Percentiles rank a stretch among this genome's conserved stretches.
Evolutionary conservation across 2,888 invertebrate species (phyloP).

Genomic region (Opisthograptis luteolata): DNA sequence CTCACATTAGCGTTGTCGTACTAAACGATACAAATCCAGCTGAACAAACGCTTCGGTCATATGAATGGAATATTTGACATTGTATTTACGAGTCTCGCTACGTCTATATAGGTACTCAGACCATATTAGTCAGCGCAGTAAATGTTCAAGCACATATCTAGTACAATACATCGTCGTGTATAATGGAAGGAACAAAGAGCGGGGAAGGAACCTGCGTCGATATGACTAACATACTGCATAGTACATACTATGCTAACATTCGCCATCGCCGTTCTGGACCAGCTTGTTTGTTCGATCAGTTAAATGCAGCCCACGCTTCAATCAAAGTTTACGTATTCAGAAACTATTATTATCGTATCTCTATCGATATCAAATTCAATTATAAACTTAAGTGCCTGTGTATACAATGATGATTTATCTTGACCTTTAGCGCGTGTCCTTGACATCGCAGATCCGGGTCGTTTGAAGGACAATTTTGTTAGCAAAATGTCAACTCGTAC

Average conservation of each 20-base stretch:
- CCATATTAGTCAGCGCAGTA: slow-evolving; percentile 30
- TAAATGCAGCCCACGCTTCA: slow-evolving; percentile 43
- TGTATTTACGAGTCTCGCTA: slow-evolving; percentile 38
- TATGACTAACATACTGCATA: slow-evolving; percentile 57
- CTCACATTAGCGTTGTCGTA: slow-evolving; percentile 45
- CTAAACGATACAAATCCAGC: slow-evolving; percentile 42
- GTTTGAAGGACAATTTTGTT: slow-evolving; percentile 31
- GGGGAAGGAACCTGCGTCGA: slow-evolving; percentile 42
- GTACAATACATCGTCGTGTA: slow-evolving; percentile 4
- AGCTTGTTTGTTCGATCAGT: slow-evolving; percentile 44
- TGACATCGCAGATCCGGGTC: slow-evolving; percentile 36
- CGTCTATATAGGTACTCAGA: slow-evolving; percentile 13
- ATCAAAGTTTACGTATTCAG: slow-evolving; percentile 38
- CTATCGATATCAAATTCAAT: slow-evolving; percentile 21
- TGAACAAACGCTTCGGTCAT: slow-evolving; percentile 43
- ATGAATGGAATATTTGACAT: slow-evolving; percentile 67
- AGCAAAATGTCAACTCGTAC: background rate
- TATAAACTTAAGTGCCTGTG: slow-evolving; percentile 9
- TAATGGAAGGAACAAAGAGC: slow-evolving; percentile 40
- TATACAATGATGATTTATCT: slow-evolving; percentile 15
- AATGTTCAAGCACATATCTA: slow-evolving; percentile 20
- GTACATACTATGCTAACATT: too few relatives aligned
- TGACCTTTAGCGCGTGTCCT: slow-evolving; percentile 32
- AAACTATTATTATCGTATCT: slow-evolving; percentile 27
- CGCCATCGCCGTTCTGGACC: too few relatives aligned